phyloP scores from a whole-genome alignment of 2,888 invertebrate genomes.

The Sarcophaga caerulescens region DNA sequence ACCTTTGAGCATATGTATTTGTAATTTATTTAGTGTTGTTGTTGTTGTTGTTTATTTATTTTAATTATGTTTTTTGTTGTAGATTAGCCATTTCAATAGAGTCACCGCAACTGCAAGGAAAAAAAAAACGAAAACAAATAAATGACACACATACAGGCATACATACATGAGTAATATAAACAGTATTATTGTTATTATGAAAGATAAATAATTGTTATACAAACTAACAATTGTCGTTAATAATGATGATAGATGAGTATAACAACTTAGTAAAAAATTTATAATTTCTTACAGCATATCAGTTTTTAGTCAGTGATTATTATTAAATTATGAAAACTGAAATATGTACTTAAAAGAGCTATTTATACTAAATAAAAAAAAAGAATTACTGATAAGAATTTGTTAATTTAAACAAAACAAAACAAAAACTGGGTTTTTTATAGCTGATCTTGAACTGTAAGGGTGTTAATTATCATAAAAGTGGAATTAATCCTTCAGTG shows the following conservation, averaged over 20 bases:
- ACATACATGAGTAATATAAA: neutral
- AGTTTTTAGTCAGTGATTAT: too few species aligned
- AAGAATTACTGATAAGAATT: slow-evolving; percentile 19
- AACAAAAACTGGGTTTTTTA: neutral
- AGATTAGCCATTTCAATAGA: slow-evolving; percentile 75
- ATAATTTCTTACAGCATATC: too few species aligned
- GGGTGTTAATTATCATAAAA: neutral
- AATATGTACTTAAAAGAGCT: neutral
- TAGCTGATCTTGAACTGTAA: slow-evolving; percentile 25
- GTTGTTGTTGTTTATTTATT: neutral
- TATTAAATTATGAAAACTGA: too few species aligned
- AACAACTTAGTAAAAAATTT: too few species aligned
- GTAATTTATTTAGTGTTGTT: neutral
- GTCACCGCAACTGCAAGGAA: slow-evolving; percentile 75
- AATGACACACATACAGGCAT: neutral
- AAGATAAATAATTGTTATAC: too few species aligned
- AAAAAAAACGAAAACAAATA: slow-evolving; percentile 26
- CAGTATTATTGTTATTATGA: neutral
- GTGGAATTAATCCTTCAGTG: too few species aligned
- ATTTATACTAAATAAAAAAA: neutral
- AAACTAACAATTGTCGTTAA: too few species aligned
- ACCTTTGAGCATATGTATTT: slow-evolving; percentile 35
- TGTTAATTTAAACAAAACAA: neutral
- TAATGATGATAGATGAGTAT: too few species aligned
- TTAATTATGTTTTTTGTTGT: slow-evolving; percentile 71